A percentile compares a stretch with the other conserved stretches of the same genome.
Conservation (phyloP, 2,797 vertebrate genomes). For the Percopsis omiscomaycus region DNA sequence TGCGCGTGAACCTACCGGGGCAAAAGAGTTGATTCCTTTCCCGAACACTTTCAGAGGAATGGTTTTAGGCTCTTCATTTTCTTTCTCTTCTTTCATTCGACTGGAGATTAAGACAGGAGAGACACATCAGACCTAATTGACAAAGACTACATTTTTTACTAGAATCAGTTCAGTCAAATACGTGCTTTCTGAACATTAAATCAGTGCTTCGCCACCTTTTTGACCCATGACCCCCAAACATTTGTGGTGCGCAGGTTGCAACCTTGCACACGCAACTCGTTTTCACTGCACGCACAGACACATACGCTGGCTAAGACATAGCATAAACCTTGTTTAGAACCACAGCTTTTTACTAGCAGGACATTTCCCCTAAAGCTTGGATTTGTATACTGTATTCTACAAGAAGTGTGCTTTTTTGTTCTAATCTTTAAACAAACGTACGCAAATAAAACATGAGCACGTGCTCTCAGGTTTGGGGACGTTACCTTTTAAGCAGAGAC, state of each 20-base stretch:
- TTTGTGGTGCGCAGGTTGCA: too few species aligned
- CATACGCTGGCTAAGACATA: too few species aligned
- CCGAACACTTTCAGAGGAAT: conserved; percentile 91
- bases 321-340: too few species aligned
- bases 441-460: neutral
- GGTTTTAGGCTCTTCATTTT: conserved; percentile 88
- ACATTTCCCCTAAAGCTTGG: too few species aligned
- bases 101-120: conserved; percentile 57
- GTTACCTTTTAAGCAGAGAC: conserved; percentile 81
- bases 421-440: neutral
- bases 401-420: neutral
- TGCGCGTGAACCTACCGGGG: conserved; percentile 81
- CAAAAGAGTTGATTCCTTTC: conserved; percentile 87
- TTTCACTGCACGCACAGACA: too few species aligned
- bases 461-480: neutral
- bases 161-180: too few species aligned
- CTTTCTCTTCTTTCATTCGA: conserved; percentile 90
- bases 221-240: too few species aligned
- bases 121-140: neutral
- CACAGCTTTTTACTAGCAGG: too few species aligned
- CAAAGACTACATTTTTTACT: neutral
- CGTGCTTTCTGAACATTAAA: too few species aligned
- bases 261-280: too few species aligned
- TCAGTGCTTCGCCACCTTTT: too few species aligned
- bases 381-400: too few species aligned